Evolutionary conservation across 2,888 invertebrate genomes (phyloP), one percentile per base, ranked within the genome.

Genomic region (Drosophila kambysellisi): DNA sequence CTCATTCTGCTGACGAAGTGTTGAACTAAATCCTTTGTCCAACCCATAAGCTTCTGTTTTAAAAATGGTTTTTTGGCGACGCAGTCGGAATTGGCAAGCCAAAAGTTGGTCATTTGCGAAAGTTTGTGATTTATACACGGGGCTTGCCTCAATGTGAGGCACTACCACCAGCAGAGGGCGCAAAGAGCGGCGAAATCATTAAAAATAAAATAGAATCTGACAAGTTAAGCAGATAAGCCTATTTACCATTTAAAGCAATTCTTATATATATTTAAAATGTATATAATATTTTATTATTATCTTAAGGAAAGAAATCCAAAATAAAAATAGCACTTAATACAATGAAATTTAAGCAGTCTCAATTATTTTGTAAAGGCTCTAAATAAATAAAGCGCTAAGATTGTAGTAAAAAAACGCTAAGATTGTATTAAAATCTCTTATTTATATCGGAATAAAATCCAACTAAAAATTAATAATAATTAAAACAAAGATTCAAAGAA

Each of bases 1-100:
- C 4, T 76, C 81, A 81, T 85, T 82, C 81, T 85, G 70, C 63
- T 69, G 71, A 76, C 83, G 81, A 74, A 83, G 74, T 83, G 76
- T 66, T 81, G 72, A 79, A 74, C 81, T 66, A 70, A 85, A 85
- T 76, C 76, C 64, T 68, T 48, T 63, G 12, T 39, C 0, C 4
- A n/a, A 29, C 15, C 9, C 11, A 29, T 9, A 32, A 25, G n/a
- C 25, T 43, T 29, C 67, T 69, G 61, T 68, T 57, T 77, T 70
- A 54, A 77, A 81, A 59, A 54, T 68, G 57, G 48, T 63, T 54
- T 69, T 57, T 69, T 57, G 71, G 48, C 20, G 3, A 17, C 48
- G 60, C 39, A 30, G 60, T 70, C 62, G 52, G 52, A 78, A 53
- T 41, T 37, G 58, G 46, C 54, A 48, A 56, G 61, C 67, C 39